Percentiles rank a stretch among this genome's conserved stretches.
These are phyloP conservation scores for Cygnus atratus DNA, from an alignment of 2,113 vertebrate species.

Conservation along the genomic window DNA sequence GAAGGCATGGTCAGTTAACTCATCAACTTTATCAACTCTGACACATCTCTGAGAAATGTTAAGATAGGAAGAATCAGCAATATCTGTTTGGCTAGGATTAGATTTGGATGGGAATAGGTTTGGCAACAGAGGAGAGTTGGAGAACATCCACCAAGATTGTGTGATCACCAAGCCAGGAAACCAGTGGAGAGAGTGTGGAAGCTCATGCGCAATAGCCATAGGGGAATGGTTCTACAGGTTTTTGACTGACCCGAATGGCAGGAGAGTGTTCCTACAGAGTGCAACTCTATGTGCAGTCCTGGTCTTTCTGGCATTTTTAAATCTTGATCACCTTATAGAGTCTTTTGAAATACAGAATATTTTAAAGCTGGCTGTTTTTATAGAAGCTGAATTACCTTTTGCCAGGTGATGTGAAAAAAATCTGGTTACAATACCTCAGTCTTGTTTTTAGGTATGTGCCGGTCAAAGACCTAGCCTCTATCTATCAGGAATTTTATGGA, in stretches of 20 bases:
- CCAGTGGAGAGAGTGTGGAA: not conserved
- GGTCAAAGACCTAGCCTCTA: slow-evolving; percentile 75
- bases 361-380: not conserved
- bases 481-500: slow-evolving; percentile 77
- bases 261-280: not conserved
- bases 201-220: not conserved
- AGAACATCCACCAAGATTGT: not conserved
- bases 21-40: not conserved
- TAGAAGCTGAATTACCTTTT: not conserved
- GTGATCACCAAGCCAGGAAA: not conserved
- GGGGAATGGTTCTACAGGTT: not conserved
- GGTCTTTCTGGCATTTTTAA: not conserved
- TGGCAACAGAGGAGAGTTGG: not conserved
- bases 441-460: slow-evolving; percentile 77
- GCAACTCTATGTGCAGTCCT: not conserved
- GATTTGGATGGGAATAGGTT: not conserved
- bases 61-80: no score
- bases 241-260: not conserved
- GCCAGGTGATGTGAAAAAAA: not conserved
- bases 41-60: not conserved
- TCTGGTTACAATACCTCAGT: not conserved
- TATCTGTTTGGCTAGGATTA: not conserved
- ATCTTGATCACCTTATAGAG: not conserved
- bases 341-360: not conserved
- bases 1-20: not conserved